Conservation (phyloP, 2,113 vertebrate genomes). For the Marmota flaviventris region DNA sequence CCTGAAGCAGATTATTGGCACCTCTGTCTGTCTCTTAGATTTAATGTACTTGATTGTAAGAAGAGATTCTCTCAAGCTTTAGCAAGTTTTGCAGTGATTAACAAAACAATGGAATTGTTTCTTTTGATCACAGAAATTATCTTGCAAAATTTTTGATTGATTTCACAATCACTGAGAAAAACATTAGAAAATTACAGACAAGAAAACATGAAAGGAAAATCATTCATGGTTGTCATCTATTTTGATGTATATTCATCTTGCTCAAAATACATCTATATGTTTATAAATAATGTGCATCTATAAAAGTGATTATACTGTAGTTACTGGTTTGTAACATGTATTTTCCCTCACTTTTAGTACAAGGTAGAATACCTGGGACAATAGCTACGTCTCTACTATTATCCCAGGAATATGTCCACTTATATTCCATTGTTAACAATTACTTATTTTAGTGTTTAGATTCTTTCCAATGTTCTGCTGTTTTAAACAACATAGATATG, state of each 20-base stretch:
- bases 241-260: slow-evolving; percentile 14
- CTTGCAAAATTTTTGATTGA: neutral
- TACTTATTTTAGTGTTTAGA: neutral
- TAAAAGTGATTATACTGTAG: neutral
- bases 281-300: slow-evolving; percentile 6
- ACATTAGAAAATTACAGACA: slow-evolving; percentile 14
- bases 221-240: neutral
- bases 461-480: slow-evolving; percentile 16
- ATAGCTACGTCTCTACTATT: neutral
- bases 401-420: no score
- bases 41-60: slow-evolving; percentile 14
- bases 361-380: neutral
- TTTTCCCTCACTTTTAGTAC: slow-evolving; percentile 33
- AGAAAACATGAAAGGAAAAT: slow-evolving; percentile 40
- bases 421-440: neutral
- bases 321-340: neutral
- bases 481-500: neutral
- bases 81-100: neutral
- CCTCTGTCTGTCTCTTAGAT: neutral
- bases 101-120: neutral
- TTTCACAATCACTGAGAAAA: slow-evolving; percentile 49
- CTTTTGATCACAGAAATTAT: slow-evolving; percentile 38
- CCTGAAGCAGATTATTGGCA: neutral
- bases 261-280: neutral
- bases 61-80: neutral